Base-by-base conservation (phyloP, 2,797 vertebrate genomes). In the Myripristis jacobus region DNA sequence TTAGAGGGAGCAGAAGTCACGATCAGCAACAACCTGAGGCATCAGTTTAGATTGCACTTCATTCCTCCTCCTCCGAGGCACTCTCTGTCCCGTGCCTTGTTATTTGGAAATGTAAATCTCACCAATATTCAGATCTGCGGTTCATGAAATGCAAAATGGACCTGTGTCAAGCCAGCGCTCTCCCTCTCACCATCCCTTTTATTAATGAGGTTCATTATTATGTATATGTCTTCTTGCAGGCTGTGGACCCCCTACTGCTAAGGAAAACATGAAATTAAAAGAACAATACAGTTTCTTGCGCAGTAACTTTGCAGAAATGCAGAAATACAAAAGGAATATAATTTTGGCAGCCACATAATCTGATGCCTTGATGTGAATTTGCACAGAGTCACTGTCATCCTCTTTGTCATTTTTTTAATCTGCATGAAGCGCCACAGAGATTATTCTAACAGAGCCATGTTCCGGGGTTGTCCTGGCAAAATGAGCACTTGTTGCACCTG, bases 21-120 rank as follows among this genome's bases (percentile, higher is more conserved):
- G 13, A 29, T 16, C n/a, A 2, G 46, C 11, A 16, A 63, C 31
- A 41, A 18, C 62, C 36, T 3, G 0, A 11, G 29, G 36, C 51
- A 77, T 80, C 73, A 70, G 57, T 55, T n/a, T 51, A 16, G 7
- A 19, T 31, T 38, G 54, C 55, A 66, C 12, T 51, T 31, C 15
- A 8, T 38, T 25, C 22, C 29, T 16, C 3, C 43, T 63, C 34
- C 34, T 1, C 7, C 9, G 34, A 36, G 34, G 34, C 34, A 36
- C 2, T 36, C 2, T 36, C 34, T 36, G 34, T 36, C 34, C 7
- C 34, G 27, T 21, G 46, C 50, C 10, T 51, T 21, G 19, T 68
- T 71, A 47, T 38, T 47, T 54, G 31, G 22, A 51, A 64, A 66
- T 25, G 18, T 31, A 41, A 29, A 57, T 68, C 31, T 41, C 29